Base-by-base conservation (phyloP, 1,140 invertebrate species). In the Calliopsis andreniformis region DNA sequence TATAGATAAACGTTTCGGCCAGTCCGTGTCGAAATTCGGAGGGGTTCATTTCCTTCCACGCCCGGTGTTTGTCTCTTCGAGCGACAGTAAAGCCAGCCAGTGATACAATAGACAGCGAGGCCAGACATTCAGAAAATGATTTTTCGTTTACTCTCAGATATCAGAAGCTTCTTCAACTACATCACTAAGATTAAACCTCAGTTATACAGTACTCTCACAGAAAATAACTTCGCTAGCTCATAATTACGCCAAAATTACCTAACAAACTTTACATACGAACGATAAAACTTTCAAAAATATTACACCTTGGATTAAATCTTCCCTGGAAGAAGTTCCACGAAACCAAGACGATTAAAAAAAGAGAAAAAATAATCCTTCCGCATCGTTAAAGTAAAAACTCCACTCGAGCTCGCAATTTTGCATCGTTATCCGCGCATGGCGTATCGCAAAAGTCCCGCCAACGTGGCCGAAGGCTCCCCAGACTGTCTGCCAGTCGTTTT, bases 1-100 rank as follows among this genome's bases (percentile, higher is more conserved):
- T 63, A 84, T 85, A 85, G 83, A 82, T 85, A 85, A 85, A 85
- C 82, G 83, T 79, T 85, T 84, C 78, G 67, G 79, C 56, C 45
- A n/a, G 56, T 79, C 76, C 82, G 58, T 67, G 45, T 68, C 67
- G 76, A 76, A 83, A 85, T 82, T 84, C 76, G 76, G 45, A 68
- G 25, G 73, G 82, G 78, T 78, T 72, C 80, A 49, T 72, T 79
- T 68, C 67, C 59, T 75, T 83, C 67, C 80, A 79, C 56, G 55
- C 59, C 76, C 70, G 42, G 45, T 55, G 76, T 67, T 42, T 55
- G 51, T 25, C 32, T 77, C 77, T 49, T 66, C 62, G 49, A 28
- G 77, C 49, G 61, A 56, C 61, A 35, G 28, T 56, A 55, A 66
- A 56, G 28, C n/a, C 47, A 4, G 51, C n/a, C n/a, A n/a, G n/a